These are phyloP conservation scores for Lasius platythorax DNA, from an alignment of 2,888 invertebrate species.

Conservation along the genomic window DNA sequence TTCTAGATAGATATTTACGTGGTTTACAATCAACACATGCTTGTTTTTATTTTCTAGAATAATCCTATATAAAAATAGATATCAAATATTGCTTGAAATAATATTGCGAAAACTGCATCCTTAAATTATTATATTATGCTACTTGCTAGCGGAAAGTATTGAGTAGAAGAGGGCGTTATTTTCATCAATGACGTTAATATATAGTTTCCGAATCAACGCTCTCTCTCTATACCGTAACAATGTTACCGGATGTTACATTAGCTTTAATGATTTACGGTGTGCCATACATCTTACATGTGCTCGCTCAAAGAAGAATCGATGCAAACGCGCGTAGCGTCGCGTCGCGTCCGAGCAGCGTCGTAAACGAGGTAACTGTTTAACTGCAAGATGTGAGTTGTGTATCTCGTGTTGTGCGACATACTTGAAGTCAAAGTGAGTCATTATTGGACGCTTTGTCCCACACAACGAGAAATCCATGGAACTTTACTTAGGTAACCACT, in stretches of 20 bases:
- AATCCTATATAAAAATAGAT: background rate
- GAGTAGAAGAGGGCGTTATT: background rate
- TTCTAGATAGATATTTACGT: background rate
- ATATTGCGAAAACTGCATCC: background rate
- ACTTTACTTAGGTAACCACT: slow-evolving; percentile 28
- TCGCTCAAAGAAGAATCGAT: slow-evolving; percentile 39
- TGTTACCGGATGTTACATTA: slow-evolving; percentile 15
- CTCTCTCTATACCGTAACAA: background rate
- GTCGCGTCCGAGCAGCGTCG: slow-evolving; percentile 15
- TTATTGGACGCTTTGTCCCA: slow-evolving; percentile 47
- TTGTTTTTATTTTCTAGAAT: background rate
- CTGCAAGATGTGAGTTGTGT: slow-evolving; percentile 29
- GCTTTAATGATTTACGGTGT: slow-evolving; percentile 39
- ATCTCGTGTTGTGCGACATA: slow-evolving; percentile 38
- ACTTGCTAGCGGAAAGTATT: background rate
- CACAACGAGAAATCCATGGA: slow-evolving; percentile 28
- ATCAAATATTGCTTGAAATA: background rate
- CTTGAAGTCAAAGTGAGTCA: slow-evolving; percentile 48
- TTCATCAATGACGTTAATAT: background rate
- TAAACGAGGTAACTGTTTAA: slow-evolving; percentile 49
- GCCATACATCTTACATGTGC: slow-evolving; percentile 16
- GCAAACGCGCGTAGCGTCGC: slow-evolving; percentile 4
- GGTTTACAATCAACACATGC: background rate
- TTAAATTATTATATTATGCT: background rate
- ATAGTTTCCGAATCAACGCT: background rate